Conservation (phyloP, 2,113 vertebrate genomes). For the Mirounga angustirostris region DNA sequence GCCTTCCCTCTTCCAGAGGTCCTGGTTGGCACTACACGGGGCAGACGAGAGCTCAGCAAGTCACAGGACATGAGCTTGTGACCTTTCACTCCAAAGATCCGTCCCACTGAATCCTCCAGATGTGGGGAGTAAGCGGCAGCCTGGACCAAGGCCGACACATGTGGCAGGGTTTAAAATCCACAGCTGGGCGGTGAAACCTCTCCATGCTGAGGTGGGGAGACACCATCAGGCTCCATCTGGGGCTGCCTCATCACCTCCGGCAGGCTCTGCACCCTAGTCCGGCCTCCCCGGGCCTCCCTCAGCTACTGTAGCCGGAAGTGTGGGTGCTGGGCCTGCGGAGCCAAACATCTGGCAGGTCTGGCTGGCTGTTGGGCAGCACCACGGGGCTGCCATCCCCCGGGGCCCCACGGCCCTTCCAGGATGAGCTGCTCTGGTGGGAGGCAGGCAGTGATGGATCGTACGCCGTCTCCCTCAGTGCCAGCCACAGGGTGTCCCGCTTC, state of each 20-base stretch:
- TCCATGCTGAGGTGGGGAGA: not conserved
- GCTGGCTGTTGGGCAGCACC: conserved; percentile 97
- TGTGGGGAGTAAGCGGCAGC: not conserved
- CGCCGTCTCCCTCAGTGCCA: conserved; percentile 94
- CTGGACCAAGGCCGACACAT: not conserved
- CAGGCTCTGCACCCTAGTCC: not conserved
- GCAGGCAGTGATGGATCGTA: conserved; percentile 89
- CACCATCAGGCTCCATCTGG: not conserved
- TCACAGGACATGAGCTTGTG: not conserved
- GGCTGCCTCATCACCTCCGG: not conserved
- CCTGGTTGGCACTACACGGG: conserved; percentile 17
- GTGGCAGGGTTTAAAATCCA: conserved; percentile 48
- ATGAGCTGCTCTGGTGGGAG: conserved; percentile 87
- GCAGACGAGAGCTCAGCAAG: not conserved
- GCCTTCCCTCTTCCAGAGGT: conserved; percentile 19
- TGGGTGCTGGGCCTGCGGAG: conserved; percentile 94
- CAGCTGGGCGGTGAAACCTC: not conserved
- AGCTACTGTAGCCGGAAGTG: conserved; percentile 91
- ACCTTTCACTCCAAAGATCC: not conserved
- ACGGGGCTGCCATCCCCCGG: conserved; percentile 90
- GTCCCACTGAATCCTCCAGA: conserved; percentile 36
- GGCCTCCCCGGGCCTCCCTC: conserved; percentile 44
- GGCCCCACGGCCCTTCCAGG: conserved; percentile 90
- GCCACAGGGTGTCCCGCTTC: conserved; percentile 94
- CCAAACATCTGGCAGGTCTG: conserved; percentile 97